Percentiles rank a stretch among this genome's conserved stretches.
These are phyloP conservation scores for Acanthis flammea DNA, from an alignment of 2,797 vertebrate species.

Conservation along the genomic window DNA sequence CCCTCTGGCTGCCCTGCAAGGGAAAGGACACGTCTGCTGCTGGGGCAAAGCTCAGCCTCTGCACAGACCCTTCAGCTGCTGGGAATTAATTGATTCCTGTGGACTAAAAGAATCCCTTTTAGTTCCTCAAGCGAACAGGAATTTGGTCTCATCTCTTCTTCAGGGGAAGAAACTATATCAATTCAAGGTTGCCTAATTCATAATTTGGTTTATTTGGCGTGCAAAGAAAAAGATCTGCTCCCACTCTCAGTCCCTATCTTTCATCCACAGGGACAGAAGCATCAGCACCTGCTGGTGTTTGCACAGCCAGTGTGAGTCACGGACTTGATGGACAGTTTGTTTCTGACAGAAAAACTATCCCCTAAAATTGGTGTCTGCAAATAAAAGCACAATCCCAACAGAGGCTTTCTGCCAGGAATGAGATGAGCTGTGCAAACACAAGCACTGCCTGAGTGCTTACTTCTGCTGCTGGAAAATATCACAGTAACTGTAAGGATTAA, in stretches of 20 bases:
- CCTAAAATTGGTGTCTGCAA: not conserved
- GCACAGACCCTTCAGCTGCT: not conserved
- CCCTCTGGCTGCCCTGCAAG: conserved; percentile 72
- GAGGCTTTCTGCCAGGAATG: not conserved
- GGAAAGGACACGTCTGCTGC: not conserved
- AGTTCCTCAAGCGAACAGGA: not conserved
- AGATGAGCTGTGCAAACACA: not conserved
- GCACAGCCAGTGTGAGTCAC: not conserved
- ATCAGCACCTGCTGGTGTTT: not conserved
- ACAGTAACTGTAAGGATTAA: not conserved
- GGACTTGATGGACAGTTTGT: not conserved
- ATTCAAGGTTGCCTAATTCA: not conserved
- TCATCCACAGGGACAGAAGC: not conserved
- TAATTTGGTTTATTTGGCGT: not conserved
- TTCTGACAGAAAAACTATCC: not conserved
- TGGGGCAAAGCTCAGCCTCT: not conserved
- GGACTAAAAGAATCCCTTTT: not conserved
- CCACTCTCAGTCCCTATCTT: not conserved
- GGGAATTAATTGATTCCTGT: accelerated
- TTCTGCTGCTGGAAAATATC: not conserved
- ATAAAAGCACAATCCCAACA: not conserved
- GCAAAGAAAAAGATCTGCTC: not conserved
- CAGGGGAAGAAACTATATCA: not conserved
- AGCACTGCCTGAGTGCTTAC: not conserved
- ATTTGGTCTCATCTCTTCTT: not conserved